phyloP scores from a whole-genome alignment of 1,140 invertebrate genomes.

The Drosophila lowei region DNA sequence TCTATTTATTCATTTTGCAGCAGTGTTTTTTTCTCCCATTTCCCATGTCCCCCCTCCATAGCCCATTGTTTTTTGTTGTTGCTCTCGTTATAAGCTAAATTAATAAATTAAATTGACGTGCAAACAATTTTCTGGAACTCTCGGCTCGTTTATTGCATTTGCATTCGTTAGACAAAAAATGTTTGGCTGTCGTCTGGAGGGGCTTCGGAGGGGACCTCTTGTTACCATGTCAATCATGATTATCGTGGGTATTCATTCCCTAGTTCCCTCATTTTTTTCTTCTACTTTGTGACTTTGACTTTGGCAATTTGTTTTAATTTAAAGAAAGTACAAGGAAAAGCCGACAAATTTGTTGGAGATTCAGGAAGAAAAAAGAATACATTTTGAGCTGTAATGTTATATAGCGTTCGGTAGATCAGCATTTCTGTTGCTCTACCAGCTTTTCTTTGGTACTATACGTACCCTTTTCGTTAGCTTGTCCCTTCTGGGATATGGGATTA shows the following conservation, averaged over 20 bases:
- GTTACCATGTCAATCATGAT: constrained; percentile 68
- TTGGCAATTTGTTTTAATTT: constrained; percentile 70
- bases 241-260: constrained; percentile 29
- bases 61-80: constrained; percentile 47
- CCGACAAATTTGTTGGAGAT: constrained; percentile 6
- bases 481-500: constrained; percentile 6
- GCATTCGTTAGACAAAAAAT: constrained; percentile 55
- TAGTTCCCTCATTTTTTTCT: background rate
- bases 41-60: too few relatives aligned
- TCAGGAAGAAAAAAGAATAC: background rate
- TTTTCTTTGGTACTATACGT: constrained; percentile 28
- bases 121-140: constrained; percentile 60
- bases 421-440: too few relatives aligned
- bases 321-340: constrained; percentile 14
- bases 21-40: constrained; percentile 1
- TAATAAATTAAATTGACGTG: constrained; percentile 74
- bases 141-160: constrained; percentile 68
- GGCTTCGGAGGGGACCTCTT: background rate
- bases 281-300: constrained; percentile 51
- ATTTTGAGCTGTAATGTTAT: too few relatives aligned
- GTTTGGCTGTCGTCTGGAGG: background rate
- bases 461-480: constrained; percentile 3
- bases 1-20: constrained; percentile 40
- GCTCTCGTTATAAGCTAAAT: constrained; percentile 41
- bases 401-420: too few relatives aligned